These are phyloP conservation scores for Lagodon rhomboides DNA, from an alignment of 2,797 vertebrate species.

Conservation along the genomic window DNA sequence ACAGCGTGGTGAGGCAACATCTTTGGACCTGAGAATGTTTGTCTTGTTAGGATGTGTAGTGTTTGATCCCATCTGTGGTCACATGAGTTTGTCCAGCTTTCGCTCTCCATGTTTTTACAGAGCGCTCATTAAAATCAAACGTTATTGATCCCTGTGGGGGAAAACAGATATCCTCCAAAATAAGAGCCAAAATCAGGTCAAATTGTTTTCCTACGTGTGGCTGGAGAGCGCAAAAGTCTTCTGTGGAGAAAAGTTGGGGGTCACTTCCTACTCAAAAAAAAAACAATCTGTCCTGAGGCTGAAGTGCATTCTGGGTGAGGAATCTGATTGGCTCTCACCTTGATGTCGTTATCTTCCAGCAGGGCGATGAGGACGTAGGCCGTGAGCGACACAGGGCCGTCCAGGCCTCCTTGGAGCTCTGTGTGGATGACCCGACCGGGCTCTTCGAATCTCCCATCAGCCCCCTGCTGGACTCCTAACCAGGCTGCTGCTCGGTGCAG, in stretches of 20 bases:
- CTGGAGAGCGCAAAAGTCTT: not conserved
- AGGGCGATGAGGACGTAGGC: conserved; percentile 91
- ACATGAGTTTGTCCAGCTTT: not conserved
- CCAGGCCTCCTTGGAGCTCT: conserved; percentile 89
- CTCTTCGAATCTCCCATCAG: conserved; percentile 88
- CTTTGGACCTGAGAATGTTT: not conserved
- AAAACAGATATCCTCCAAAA: not conserved
- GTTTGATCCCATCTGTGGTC: conserved; percentile 14
- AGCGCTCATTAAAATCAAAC: conserved; percentile 1
- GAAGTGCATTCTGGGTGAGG: conserved; percentile 10
- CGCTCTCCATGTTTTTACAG: conserved; percentile 1
- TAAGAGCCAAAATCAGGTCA: conserved; percentile 1
- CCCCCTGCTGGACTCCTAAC: conserved; percentile 84
- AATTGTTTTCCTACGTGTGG: not conserved
- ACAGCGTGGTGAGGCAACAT: conserved; percentile 7
- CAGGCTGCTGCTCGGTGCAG: conserved; percentile 81
- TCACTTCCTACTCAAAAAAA: not conserved
- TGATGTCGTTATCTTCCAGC: conserved; percentile 83
- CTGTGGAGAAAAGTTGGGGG: not conserved
- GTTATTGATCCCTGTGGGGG: conserved; percentile 25
- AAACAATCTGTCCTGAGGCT: not conserved
- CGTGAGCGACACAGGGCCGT: conserved; percentile 87
- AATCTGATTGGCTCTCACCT: conserved; percentile 76
- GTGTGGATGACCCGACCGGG: conserved; percentile 90
- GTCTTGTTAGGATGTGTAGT: not conserved